Evolutionary conservation across 2,113 vertebrate genomes (phyloP), one percentile per base, ranked within the genome.

Genomic region (Xiphias gladius): DNA sequence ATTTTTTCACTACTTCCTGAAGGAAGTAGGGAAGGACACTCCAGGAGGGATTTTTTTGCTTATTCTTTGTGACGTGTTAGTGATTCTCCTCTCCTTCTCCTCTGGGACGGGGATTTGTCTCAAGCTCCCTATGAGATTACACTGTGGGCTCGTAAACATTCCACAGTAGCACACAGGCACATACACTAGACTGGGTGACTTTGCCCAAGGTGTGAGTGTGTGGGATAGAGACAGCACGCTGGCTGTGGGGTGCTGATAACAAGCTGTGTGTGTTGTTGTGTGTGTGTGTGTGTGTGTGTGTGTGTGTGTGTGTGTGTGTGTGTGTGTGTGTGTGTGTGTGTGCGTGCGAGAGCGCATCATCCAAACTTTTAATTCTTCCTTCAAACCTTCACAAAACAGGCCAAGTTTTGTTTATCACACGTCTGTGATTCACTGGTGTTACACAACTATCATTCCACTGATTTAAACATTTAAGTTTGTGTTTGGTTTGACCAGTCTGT

Each of bases 171-270:
- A 73, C 62, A 52, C 32, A 76, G 5, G 1, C 70, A 32, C 35
- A 66, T 57, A 30, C 39, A 73, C 10, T 2, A 26, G 10, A 73
- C 35, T 57, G 61, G 64, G 46, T 82, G 78, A 82, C 88, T 84
- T 89, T 89, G 71, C 74, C 50, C n/a, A 72, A 87, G 82, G 71
- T 87, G 71, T 79, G 66, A 54, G 43, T 17, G 73, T 70, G 48
- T 20, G 43, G 58, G 76, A 79, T 57, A 78, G 46, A 83, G 55
- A 50, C 41, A 37, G 62, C 72, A 37, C 20, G 37, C 43, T 17
- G 80, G 55, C 86, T 86, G 86, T 26, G 61, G 32, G 69, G 22
- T 64, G 61, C 83, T 83, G 80, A 87, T 87, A 90, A 88, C 76
- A 68, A 68, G 70, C 69, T n/a, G n/a, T n/a, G n/a, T n/a, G n/a